Base-by-base conservation (phyloP, 2,113 vertebrate species). In the Eurypyga helias region DNA sequence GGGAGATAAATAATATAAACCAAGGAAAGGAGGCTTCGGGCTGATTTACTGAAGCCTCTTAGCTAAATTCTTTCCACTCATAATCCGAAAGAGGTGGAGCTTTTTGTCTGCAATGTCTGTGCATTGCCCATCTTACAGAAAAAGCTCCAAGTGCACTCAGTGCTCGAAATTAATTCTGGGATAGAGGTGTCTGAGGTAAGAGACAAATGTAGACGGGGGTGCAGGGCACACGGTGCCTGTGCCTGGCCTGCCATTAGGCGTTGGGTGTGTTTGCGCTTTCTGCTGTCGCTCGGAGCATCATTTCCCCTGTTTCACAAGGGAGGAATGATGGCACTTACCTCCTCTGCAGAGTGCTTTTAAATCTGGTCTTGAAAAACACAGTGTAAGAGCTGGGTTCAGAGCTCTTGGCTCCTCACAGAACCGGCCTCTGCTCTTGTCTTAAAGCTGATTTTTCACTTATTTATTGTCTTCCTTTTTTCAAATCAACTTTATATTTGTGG, bases 21-120 rank as follows among this genome's bases (percentile, higher is more conserved):
- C 0, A 2, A 95, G 73, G 80, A 95, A 69, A 92, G 89, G 87
- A 90, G 81, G 87, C 87, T 95, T 95, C 0, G 1, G 58, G 80
- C 77, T 96, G 95, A 94, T 92, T 97, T 96, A 91, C 89, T 93
- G 96, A 87, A 91, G 89, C 83, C 93, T 96, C 92, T 97, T 80
- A 94, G 93, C 89, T 87, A 48, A 96, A 92, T 97, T 93, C 86
- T 95, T 95, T 97, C 96, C 97, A 89, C 94, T 96, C 89, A 48
- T 76, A 49, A 85, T 82, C 61, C 16, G 28, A 61, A 70, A 79
- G 92, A 95, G 87, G 81, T 87, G 94, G 83, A 91, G 92, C 77
- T 79, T 95, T 93, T 79, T 85, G 77, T 61, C 73, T 94, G 65
- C 81, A 23, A 9, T 62, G 52, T 78, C 79, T 70, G 58, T 70